A percentile compares a stretch with the other conserved stretches of the same genome.
phyloP scores from a whole-genome alignment of 2,888 invertebrate species.

The Microplitis deprimator region DNA sequence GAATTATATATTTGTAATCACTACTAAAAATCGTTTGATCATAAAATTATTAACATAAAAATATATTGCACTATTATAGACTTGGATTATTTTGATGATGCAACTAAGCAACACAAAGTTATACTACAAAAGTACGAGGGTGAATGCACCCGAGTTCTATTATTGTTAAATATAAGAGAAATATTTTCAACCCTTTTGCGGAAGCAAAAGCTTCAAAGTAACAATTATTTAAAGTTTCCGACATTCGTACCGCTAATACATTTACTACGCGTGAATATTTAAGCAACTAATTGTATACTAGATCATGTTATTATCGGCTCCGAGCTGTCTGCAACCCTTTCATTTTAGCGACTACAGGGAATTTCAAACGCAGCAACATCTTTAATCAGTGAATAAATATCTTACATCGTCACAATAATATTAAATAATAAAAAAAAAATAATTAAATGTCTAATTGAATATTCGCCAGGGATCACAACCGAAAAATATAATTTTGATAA shows the following conservation, averaged over 20 bases:
- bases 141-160: background rate
- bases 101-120: background rate
- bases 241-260: too few relatives aligned
- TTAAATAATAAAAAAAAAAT: background rate
- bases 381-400: background rate
- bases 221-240: too few relatives aligned
- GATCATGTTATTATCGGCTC: background rate
- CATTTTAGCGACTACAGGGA: background rate
- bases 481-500: background rate
- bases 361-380: background rate
- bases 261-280: background rate
- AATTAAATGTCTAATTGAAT: background rate
- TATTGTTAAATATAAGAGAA: background rate
- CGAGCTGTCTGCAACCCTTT: background rate
- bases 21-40: too few relatives aligned
- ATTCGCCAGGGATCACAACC: background rate
- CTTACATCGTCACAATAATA: background rate
- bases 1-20: too few relatives aligned
- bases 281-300: background rate
- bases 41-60: too few relatives aligned
- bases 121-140: background rate
- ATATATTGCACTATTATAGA: background rate
- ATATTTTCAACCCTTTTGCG: background rate
- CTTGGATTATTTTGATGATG: background rate
- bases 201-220: too few relatives aligned